Conservation (phyloP, 2,797 vertebrate genomes). For the Urosaurus nigricauda region DNA sequence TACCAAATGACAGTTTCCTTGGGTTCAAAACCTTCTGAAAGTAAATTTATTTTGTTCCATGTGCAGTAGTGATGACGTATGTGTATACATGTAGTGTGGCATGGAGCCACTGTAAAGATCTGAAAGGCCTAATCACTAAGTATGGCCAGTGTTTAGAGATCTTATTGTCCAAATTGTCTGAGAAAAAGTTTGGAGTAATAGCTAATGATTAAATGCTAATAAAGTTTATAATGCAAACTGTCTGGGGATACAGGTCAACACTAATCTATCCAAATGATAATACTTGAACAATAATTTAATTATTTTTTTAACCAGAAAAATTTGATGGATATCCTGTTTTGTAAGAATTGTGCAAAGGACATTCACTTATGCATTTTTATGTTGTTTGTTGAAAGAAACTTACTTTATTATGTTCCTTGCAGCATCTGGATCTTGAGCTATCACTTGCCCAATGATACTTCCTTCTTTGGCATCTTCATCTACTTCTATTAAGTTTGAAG, state of each 20-base stretch:
- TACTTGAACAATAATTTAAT: not conserved
- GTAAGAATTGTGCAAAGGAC: not conserved
- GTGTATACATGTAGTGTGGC: too few species aligned
- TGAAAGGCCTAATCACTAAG: not conserved
- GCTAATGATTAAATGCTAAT: not conserved
- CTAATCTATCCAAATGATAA: not conserved
- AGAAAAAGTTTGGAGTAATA: not conserved
- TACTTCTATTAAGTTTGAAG: slow-evolving; percentile 93
- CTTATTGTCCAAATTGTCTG: not conserved
- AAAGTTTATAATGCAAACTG: not conserved
- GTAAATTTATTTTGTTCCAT: too few species aligned
- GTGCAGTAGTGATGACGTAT: too few species aligned
- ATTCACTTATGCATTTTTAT: not conserved
- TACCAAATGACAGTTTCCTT: too few species aligned
- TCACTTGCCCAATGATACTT: slow-evolving; percentile 90
- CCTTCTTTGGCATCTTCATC: slow-evolving; percentile 93
- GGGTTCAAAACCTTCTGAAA: too few species aligned
- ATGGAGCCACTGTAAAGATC: too few species aligned
- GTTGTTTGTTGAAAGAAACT: slow-evolving; percentile 57
- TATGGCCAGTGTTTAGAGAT: not conserved
- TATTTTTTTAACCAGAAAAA: not conserved
- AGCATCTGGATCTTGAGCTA: slow-evolving; percentile 91
- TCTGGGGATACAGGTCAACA: not conserved
- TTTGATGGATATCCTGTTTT: not conserved
- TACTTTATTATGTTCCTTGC: slow-evolving; percentile 92